Conservation (phyloP, 2,888 invertebrate genomes). For the Fragum fragum region DNA sequence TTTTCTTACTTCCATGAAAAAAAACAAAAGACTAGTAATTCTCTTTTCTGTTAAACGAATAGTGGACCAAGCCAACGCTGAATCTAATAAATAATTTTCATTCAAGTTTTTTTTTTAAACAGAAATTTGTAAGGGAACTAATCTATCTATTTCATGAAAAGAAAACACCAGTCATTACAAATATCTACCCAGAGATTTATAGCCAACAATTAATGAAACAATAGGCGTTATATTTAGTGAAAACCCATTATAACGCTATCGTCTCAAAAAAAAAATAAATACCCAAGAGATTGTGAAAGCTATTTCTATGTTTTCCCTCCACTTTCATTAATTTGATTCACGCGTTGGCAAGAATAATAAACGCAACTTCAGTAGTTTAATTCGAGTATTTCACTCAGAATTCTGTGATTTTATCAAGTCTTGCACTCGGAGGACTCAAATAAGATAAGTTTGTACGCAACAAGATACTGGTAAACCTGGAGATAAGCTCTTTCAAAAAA, state of each 20-base stretch:
- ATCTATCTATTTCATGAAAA: background rate
- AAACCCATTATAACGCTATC: constrained; percentile 10
- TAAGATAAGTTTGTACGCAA: background rate
- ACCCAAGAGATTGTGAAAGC: constrained; percentile 17
- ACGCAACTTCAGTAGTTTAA: constrained; percentile 1
- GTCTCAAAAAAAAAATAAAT: constrained; percentile 11
- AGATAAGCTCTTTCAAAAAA: too few species aligned
- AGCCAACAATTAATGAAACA: background rate
- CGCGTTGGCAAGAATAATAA: constrained; percentile 24
- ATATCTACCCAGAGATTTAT: background rate
- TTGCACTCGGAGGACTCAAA: background rate
- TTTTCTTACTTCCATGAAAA: too few species aligned
- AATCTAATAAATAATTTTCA: too few species aligned
- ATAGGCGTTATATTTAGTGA: constrained; percentile 17
- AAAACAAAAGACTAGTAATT: too few species aligned
- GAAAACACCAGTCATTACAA: background rate
- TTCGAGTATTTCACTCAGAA: constrained; percentile 15
- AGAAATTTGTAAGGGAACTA: background rate
- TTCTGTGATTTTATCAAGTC: background rate
- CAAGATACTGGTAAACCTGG: background rate
- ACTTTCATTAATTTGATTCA: constrained; percentile 29
- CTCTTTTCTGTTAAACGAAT: too few species aligned
- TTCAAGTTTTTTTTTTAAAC: too few species aligned
- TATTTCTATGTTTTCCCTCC: constrained; percentile 17
- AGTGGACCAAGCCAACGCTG: too few species aligned